Evolutionary conservation across 2,797 vertebrate genomes (phyloP).

Genomic region (Cirrhinus mrigala): DNA sequence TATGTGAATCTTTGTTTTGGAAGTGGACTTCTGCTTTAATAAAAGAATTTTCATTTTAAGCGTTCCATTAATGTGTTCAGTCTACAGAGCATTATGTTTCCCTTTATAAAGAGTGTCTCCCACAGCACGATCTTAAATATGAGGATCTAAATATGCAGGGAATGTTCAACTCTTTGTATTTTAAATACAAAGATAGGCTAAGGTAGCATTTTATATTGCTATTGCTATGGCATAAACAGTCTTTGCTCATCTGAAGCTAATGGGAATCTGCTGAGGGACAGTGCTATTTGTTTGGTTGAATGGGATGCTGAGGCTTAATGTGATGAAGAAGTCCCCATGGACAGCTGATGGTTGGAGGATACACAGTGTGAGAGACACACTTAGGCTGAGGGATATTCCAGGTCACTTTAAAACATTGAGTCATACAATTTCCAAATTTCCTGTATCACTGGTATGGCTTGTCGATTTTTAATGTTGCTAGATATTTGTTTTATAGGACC

Average conservation of each 20-base stretch:
- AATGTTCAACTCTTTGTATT: background rate
- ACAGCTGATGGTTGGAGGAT: background rate
- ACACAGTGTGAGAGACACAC: background rate
- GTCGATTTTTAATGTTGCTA: background rate
- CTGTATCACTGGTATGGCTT: background rate
- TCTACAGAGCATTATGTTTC: background rate
- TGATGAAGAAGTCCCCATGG: slow-evolving; percentile 12
- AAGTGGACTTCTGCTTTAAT: no score
- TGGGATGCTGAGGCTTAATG: slow-evolving; percentile 21
- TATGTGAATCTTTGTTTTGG: no score
- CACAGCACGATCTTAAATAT: background rate
- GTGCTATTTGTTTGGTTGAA: slow-evolving; percentile 31
- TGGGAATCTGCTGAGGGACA: slow-evolving; percentile 13
- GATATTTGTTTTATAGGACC: background rate
- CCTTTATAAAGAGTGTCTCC: background rate
- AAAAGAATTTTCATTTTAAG: background rate
- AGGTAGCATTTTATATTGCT: slow-evolving; percentile 30
- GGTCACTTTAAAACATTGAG: background rate
- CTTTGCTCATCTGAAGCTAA: slow-evolving; percentile 36
- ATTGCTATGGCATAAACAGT: background rate
- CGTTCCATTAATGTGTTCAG: background rate
- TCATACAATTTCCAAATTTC: background rate
- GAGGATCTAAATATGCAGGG: background rate
- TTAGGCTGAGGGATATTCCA: background rate
- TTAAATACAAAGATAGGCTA: background rate